Base-by-base conservation (phyloP, 2,888 invertebrate genomes). In the Mimachlamys varia region DNA sequence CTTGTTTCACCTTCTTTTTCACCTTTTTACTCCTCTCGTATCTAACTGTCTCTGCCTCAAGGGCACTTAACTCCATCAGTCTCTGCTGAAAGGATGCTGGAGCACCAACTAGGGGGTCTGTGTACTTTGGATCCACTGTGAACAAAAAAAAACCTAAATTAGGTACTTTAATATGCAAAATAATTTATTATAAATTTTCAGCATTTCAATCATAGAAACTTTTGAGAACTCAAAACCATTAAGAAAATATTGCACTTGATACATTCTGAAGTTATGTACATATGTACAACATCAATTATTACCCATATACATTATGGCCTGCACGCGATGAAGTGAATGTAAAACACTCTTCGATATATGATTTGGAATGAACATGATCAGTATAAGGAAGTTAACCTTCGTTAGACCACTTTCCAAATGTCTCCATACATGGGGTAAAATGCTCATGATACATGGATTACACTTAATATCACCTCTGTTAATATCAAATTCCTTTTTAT, bases 41-140 rank as follows among this genome's bases (percentile, higher is more conserved):
- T 88, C 96, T 92, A 22, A 96, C 95, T 44, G 96, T 96, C 90
- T 96, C 96, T n/a, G 95, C 94, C 90, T 96, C 96, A 90, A 96
- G 93, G 50, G 95, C 94, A 90, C 95, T 94, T 91, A 96, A 92
- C 92, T 96, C 96, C 93, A 95, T 95, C 27, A 96, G 93, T 88
- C 96, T 93, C 91, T 95, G 95, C 92, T 96, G 96, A 92, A 96
- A 96, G n/a, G 95, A 94, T 17, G 95, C 93, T 19, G 95, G 93
- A 62, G 96, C 95, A 90, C 95, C 95, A 33, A 93, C 62, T 37
- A 96, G 88, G 3, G 96, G 96, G 92, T 96, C 96, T 58, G 94
- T 92, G 91, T 96, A 96, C 90, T 95, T 95, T 89, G 95, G 95
- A 33, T 96, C 96, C 90, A 90, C 94, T 95, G 93, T 27, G 92